These are phyloP conservation scores for Drosophila pandora DNA, from an alignment of 1,140 invertebrate genomes.

Conservation along the genomic window DNA sequence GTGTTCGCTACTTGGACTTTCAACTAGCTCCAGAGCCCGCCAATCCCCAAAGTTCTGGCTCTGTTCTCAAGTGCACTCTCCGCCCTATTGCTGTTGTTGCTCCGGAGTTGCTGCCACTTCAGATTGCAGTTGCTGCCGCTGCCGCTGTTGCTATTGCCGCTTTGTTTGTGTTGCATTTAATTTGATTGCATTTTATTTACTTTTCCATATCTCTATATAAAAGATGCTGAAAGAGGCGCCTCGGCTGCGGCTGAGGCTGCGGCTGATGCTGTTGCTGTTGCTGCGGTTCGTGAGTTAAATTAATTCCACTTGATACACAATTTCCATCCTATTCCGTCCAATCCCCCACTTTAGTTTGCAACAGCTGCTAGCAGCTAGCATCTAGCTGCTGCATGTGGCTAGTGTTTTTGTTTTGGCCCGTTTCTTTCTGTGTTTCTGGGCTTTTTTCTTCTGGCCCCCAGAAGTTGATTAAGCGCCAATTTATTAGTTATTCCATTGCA, in stretches of 20 bases:
- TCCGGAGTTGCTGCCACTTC: conserved; percentile 64
- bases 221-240: conserved; percentile 55
- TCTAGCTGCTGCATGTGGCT: conserved; percentile 35
- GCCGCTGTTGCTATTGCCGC: conserved; percentile 11
- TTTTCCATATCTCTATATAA: conserved; percentile 47
- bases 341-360: conserved; percentile 26
- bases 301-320: conserved; percentile 76
- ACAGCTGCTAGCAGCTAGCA: conserved; percentile 30
- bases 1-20: conserved; percentile 49
- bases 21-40: conserved; percentile 63
- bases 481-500: conserved; percentile 71
- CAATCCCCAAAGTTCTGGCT: conserved; percentile 65
- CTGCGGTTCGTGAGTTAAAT: conserved; percentile 47
- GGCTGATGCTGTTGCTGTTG: conserved; percentile 2
- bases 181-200: conserved; percentile 82
- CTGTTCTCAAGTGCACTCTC: conserved; percentile 62
- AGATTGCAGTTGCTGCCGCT: conserved; percentile 30
- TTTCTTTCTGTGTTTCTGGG: conserved; percentile 19
- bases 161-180: conserved; percentile 75
- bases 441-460: conserved; percentile 26
- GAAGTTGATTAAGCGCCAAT: conserved; percentile 78
- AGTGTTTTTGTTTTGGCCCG: conserved; percentile 27
- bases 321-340: conserved; percentile 22
- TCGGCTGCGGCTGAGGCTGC: conserved; percentile 14
- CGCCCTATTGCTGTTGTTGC: conserved; percentile 38